phyloP scores from a whole-genome alignment of 2,888 invertebrate species.

The Trachelus tabidus region DNA sequence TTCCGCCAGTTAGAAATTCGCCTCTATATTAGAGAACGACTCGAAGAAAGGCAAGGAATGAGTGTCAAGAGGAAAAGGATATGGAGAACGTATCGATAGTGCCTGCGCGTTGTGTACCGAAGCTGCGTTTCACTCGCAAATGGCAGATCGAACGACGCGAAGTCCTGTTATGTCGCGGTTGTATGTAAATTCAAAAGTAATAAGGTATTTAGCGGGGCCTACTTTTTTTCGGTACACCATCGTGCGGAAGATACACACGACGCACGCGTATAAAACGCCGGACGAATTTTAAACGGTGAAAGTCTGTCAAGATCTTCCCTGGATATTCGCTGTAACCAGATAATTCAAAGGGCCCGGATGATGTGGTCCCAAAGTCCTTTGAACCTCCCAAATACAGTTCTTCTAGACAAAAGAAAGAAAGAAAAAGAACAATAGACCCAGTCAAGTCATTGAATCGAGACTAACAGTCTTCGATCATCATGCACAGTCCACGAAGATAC shows the following conservation, averaged over 20 bases:
- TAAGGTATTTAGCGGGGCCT: constrained; percentile 42
- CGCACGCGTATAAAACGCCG: constrained; percentile 4
- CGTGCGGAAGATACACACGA: not conserved
- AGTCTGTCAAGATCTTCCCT: constrained; percentile 31
- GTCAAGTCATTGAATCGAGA: not conserved
- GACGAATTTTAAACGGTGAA: constrained; percentile 59
- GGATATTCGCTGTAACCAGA: not conserved
- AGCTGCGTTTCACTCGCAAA: not conserved
- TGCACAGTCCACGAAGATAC: not conserved
- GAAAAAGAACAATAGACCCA: not conserved
- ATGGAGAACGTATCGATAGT: not conserved
- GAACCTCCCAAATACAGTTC: too few species aligned
- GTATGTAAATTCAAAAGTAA: constrained; percentile 49
- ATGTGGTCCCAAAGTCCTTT: too few species aligned
- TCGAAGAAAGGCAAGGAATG: not conserved
- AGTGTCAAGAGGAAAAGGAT: not conserved
- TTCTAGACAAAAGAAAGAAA: not conserved
- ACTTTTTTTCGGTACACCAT: constrained; percentile 21
- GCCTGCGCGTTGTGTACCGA: not conserved
- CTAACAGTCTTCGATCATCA: not conserved
- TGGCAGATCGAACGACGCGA: constrained; percentile 15
- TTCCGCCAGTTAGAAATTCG: constrained; percentile 18
- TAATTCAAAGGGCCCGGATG: not conserved
- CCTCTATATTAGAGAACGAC: constrained; percentile 2
- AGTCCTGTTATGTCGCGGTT: constrained; percentile 45